Percentiles rank a stretch among this genome's conserved stretches.
These are phyloP conservation scores for Myotis planiceps DNA, from an alignment of 2,797 vertebrate genomes.

Conservation along the genomic window DNA sequence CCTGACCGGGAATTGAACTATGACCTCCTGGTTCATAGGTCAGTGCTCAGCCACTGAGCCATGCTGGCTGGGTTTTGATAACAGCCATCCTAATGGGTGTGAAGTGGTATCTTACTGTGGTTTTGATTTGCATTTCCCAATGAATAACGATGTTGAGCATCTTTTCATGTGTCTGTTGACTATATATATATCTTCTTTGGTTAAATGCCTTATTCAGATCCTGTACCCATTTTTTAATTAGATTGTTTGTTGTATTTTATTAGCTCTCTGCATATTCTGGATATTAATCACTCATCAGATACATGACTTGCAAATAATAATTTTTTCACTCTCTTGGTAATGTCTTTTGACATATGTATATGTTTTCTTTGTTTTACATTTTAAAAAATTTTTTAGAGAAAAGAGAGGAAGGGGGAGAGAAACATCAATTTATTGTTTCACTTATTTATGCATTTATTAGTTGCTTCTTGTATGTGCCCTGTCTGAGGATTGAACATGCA, in stretches of 20 bases:
- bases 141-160: background rate
- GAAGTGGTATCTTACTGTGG: background rate
- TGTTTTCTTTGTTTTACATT: background rate
- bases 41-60: too few species aligned
- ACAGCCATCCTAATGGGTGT: background rate
- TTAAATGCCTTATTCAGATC: background rate
- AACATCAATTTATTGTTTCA: background rate
- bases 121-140: conserved; percentile 19
- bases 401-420: background rate
- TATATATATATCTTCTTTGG: background rate
- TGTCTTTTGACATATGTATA: background rate
- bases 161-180: background rate
- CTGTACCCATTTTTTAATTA: conserved; percentile 9
- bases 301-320: background rate
- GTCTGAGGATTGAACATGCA: background rate
- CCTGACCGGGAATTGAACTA: too few species aligned
- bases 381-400: background rate
- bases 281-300: background rate
- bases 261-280: background rate
- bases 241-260: background rate
- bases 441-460: background rate
- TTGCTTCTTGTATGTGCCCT: background rate
- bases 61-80: background rate
- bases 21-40: too few species aligned
- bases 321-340: background rate